Evolutionary conservation across 2,797 vertebrate genomes (phyloP).

Genomic region (Cossypha polioptera): DNA sequence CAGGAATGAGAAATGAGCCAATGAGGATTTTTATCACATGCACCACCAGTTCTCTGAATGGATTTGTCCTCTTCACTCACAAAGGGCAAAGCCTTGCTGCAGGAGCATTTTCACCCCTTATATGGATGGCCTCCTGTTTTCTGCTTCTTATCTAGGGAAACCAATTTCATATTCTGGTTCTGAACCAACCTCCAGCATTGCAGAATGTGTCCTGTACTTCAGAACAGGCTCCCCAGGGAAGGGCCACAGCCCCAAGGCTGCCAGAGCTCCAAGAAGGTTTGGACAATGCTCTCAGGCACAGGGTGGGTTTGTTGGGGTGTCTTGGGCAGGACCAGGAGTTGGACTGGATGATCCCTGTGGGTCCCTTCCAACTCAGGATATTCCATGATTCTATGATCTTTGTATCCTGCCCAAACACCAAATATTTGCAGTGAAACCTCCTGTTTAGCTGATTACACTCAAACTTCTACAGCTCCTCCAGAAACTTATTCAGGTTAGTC

Average conservation of each 20-base stretch:
- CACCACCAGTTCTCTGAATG: neutral
- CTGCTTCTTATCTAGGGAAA: neutral
- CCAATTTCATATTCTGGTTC: too few species aligned
- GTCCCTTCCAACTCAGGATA: neutral
- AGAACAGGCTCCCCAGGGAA: neutral
- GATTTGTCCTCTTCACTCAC: neutral
- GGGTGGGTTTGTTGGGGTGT: neutral
- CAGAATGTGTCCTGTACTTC: neutral
- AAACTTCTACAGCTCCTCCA: neutral
- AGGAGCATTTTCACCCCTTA: neutral
- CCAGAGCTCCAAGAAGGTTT: neutral
- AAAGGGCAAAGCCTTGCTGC: neutral
- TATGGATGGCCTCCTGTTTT: accelerated
- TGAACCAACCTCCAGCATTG: neutral
- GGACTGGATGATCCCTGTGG: neutral
- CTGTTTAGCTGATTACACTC: neutral
- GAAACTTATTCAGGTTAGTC: neutral
- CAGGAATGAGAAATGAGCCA: neutral
- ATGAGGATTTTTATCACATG: neutral
- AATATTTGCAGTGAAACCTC: neutral
- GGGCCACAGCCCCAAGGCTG: accelerated
- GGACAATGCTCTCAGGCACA: neutral
- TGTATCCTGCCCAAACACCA: neutral
- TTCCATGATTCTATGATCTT: neutral
- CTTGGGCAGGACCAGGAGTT: neutral